Percentiles rank a stretch among this genome's conserved stretches.
These are phyloP conservation scores for Samia ricini DNA, from an alignment of 1,140 invertebrate genomes.

Conservation along the genomic window DNA sequence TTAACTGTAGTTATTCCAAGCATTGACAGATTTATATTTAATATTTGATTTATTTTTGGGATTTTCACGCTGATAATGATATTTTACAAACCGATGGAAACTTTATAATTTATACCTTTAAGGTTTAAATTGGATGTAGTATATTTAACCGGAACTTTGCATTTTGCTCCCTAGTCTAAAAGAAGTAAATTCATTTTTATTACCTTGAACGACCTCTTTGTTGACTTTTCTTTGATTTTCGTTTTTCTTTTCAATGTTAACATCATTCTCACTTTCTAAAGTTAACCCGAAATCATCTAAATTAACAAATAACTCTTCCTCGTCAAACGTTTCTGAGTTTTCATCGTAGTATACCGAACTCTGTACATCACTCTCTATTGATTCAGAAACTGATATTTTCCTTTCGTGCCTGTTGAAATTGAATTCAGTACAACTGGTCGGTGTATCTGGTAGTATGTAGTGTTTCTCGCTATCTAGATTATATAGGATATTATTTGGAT, in stretches of 20 bases:
- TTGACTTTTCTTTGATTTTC: slow-evolving; percentile 35
- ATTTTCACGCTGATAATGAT: too few species aligned
- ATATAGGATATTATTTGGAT: slow-evolving; percentile 67
- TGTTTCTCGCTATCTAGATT: slow-evolving; percentile 56
- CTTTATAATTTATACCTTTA: too few species aligned
- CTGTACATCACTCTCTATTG: slow-evolving; percentile 63
- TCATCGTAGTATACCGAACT: slow-evolving; percentile 66
- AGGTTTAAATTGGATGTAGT: too few species aligned
- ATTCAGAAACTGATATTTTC: slow-evolving; percentile 63
- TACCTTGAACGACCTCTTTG: slow-evolving; percentile 58
- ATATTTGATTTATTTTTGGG: too few species aligned
- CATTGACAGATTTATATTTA: background rate
- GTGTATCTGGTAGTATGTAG: slow-evolving; percentile 62
- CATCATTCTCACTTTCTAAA: slow-evolving; percentile 49
- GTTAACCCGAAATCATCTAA: slow-evolving; percentile 63
- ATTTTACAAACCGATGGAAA: too few species aligned
- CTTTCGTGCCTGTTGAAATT: slow-evolving; percentile 57
- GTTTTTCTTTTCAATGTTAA: slow-evolving; percentile 15
- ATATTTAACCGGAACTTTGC: too few species aligned
- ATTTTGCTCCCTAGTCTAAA: background rate
- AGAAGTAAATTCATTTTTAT: background rate
- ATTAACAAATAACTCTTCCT: slow-evolving; percentile 68
- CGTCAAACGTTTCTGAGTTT: slow-evolving; percentile 64
- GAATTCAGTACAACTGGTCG: slow-evolving; percentile 67
- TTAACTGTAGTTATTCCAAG: too few species aligned